Base-by-base conservation (phyloP, 2,888 invertebrate genomes). In the Cataglyphis livida region DNA sequence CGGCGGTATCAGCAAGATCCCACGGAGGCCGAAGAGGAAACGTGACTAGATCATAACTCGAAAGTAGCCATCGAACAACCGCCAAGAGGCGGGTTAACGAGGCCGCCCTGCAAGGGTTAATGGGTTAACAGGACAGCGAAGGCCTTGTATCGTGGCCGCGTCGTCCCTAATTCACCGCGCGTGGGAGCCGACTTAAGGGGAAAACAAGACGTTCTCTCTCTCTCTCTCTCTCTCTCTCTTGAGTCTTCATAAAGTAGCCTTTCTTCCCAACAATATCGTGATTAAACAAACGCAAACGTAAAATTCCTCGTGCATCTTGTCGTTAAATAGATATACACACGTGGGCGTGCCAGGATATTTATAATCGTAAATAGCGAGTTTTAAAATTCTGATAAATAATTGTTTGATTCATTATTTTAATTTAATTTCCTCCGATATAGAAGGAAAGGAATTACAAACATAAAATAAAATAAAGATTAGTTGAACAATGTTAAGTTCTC, bases 11-110 rank as follows among this genome's bases (percentile, higher is more conserved):
- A 5, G n/a, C 64, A 75, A 83, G 83, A 89, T 91, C 90, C 84
- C 92, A 91, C 92, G 91, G 89, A 85, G 88, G 75, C 71, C 85
- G 76, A 65, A 68, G 51, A 51, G 86, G 70, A 88, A 89, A 87
- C 92, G 92, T 91, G 92, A 91, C 90, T 82, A 85, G 86, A 91
- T 91, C 87, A 88, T 88, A 90, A 87, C 85, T 88, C 81, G 85
- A 88, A 86, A 90, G 89, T 89, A 85, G 87, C 82, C 70, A 85
- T 76, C 82, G 85, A 84, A 87, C 83, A 79, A 88, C 83, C 66
- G 64, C 82, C 64, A 62, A 68, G 84, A 82, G 84, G 82, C 87
- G 85, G 89, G 87, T 86, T 88, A 88, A 89, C 89, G 87, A 87
- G 88, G 87, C 79, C 87, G 82, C 81, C 84, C 83, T 82, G 84